phyloP scores from a whole-genome alignment of 2,113 vertebrate genomes.

The Plestiodon gilberti region DNA sequence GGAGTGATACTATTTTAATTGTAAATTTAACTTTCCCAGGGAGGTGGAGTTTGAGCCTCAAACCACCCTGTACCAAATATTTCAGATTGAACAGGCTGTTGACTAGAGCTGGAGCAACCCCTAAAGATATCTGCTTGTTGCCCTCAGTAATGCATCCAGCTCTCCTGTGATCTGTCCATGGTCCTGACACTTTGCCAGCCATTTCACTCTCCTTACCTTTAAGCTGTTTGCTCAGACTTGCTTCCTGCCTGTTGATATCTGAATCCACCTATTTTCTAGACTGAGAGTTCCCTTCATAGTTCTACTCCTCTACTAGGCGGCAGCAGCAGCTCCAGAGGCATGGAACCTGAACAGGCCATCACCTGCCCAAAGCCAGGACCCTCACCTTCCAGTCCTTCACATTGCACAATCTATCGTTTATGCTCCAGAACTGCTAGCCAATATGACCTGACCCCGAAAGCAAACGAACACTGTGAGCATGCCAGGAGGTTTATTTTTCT shows the following conservation, averaged over 20 bases:
- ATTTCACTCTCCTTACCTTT: not conserved
- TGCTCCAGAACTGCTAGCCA: too few relatives aligned
- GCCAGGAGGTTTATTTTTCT: too few relatives aligned
- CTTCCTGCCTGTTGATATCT: not conserved
- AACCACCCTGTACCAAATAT: not conserved
- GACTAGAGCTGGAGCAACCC: not conserved
- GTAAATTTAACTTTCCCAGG: not conserved
- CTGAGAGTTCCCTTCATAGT: not conserved
- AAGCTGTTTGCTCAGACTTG: not conserved
- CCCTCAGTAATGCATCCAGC: not conserved
- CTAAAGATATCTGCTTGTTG: not conserved
- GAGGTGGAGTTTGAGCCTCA: not conserved
- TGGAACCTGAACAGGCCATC: not conserved
- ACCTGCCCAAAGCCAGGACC: not conserved
- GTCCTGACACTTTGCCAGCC: slow-evolving; percentile 1
- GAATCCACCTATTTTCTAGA: not conserved
- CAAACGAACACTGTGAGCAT: too few relatives aligned
- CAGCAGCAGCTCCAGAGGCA: not conserved
- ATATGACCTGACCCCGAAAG: too few relatives aligned
- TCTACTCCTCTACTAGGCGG: not conserved
- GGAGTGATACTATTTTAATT: not conserved
- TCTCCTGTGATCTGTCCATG: slow-evolving; percentile 24
- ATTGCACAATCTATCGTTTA: too few relatives aligned
- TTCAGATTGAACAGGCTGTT: not conserved
- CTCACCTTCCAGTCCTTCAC: not conserved